Evolutionary conservation across 2,797 vertebrate genomes (phyloP), one percentile per base, ranked within the genome.

Genomic region (Periparus ater): DNA sequence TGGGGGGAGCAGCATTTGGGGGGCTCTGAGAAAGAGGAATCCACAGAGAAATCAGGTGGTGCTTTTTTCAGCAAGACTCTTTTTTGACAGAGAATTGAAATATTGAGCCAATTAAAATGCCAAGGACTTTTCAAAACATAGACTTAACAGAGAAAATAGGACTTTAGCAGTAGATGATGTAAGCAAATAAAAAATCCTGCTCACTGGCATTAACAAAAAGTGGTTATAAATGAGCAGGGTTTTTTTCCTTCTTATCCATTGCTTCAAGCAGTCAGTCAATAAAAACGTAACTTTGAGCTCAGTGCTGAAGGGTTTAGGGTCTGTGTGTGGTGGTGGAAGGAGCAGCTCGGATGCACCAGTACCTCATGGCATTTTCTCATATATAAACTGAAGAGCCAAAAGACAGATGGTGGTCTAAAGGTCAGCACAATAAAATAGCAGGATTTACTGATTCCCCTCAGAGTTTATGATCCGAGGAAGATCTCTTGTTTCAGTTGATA

Each of bases 351-450:
- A 26, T 26, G 85, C 70, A 18, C 60, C 84, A 44, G 7, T 27
- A 11, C 48, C 1, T 53, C 10, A 1, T 34, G 85, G 5, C 71
- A 32, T 76, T 65, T 74, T 36, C 77, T 68, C 75, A 50, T 47
- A 3, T 18, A 50, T 32, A 77, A 87, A 77, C 84, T 4, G 22
- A 47, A 27, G 74, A 82, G 61, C 50, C 34, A 55, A 71, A 77
- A 80, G 68, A 29, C 82, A 83, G 84, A 92, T 45, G 36, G 29
- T 53, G 54, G 75, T 74, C 83, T 85, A 92, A 94, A 95, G 89
- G 93, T 92, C 92, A 85, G 72, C 30, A 25, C 40, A 42, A 54
- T 71, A 74, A 91, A 85, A 51, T 0, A 38, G 42, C 82, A 80
- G 61, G 72, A 79, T 79, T 70, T 79, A 61, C 55, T 22, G 74